phyloP scores from a whole-genome alignment of 2,888 invertebrate species.

The Perizoma affinitatum region DNA sequence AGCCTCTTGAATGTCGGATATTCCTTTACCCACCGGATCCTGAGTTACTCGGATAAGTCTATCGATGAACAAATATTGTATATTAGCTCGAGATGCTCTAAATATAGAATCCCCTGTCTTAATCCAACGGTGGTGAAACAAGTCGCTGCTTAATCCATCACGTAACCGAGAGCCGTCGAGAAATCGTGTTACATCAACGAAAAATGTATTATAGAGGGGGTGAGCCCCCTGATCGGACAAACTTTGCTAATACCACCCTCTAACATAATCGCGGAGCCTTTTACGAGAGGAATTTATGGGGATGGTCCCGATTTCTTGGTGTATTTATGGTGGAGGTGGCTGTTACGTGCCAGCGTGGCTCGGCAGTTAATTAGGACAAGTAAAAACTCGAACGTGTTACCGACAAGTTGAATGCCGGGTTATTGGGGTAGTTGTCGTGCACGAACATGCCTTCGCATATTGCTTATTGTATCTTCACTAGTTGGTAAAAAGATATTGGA shows the following conservation, averaged over 20 bases:
- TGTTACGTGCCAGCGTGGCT: slow-evolving; percentile 72
- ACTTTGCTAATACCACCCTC: slow-evolving; percentile 85
- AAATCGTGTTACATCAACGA: slow-evolving; percentile 85
- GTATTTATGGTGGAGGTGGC: slow-evolving; percentile 79
- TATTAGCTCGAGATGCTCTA: slow-evolving; percentile 77
- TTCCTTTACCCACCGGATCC: slow-evolving; percentile 48
- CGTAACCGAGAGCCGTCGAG: slow-evolving; percentile 83
- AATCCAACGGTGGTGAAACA: slow-evolving; percentile 77
- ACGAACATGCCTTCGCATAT: slow-evolving; percentile 20
- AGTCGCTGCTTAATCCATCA: slow-evolving; percentile 83
- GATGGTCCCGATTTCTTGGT: slow-evolving; percentile 82
- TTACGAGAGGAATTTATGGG: slow-evolving; percentile 84
- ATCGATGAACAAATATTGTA: slow-evolving; percentile 77
- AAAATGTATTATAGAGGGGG: slow-evolving; percentile 83
- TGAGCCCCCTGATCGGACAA: slow-evolving; percentile 78
- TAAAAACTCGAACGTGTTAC: slow-evolving; percentile 43
- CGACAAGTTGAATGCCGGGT: slow-evolving; percentile 45
- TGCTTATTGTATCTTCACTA: slow-evolving; percentile 1
- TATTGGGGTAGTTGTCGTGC: slow-evolving; percentile 35
- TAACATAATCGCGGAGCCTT: slow-evolving; percentile 84
- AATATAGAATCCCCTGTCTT: slow-evolving; percentile 75
- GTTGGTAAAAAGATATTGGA: background rate
- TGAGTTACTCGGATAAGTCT: slow-evolving; percentile 68
- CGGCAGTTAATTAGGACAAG: slow-evolving; percentile 75
- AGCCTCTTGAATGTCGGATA: slow-evolving; percentile 39